Evolutionary conservation across 2,888 invertebrate genomes (phyloP).

Genomic region (Adela reaumurella): DNA sequence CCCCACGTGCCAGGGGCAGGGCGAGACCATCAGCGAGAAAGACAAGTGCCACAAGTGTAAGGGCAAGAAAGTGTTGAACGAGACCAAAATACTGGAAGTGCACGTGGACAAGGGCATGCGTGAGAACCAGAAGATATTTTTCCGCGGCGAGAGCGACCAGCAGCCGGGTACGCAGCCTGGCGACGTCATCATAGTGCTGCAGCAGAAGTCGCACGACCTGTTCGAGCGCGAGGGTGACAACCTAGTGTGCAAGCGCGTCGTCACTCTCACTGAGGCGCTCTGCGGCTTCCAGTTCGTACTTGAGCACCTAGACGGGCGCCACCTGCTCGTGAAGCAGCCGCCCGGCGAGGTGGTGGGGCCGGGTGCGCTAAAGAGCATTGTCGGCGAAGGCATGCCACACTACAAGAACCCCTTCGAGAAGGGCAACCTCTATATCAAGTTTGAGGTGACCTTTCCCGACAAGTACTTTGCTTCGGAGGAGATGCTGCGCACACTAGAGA

Average conservation of each 20-base stretch:
- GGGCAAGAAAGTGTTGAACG: slow-evolving; percentile 79
- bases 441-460: slow-evolving; percentile 81
- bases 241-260: slow-evolving; percentile 67
- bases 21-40: slow-evolving; percentile 73
- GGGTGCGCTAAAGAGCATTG: slow-evolving; percentile 72
- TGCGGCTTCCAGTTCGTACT: slow-evolving; percentile 84
- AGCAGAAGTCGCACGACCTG: slow-evolving; percentile 73
- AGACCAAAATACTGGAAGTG: slow-evolving; percentile 82
- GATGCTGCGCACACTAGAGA: slow-evolving; percentile 66
- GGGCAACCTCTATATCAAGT: slow-evolving; percentile 84
- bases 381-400: slow-evolving; percentile 88
- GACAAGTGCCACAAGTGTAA: slow-evolving; percentile 79
- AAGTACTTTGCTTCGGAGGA: slow-evolving; percentile 72
- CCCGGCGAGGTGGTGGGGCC: slow-evolving; percentile 83
- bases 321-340: slow-evolving; percentile 71
- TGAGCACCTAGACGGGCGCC: slow-evolving; percentile 87
- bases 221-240: slow-evolving; percentile 78
- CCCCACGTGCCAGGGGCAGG: slow-evolving; percentile 63
- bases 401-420: slow-evolving; percentile 80
- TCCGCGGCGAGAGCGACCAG: slow-evolving; percentile 88
- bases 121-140: slow-evolving; percentile 80
- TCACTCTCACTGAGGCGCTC: slow-evolving; percentile 82
- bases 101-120: slow-evolving; percentile 87
- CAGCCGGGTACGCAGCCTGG: slow-evolving; percentile 82
- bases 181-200: slow-evolving; percentile 83